Base-by-base conservation (phyloP, 2,888 invertebrate genomes). In the Orchesellides sinensis region DNA sequence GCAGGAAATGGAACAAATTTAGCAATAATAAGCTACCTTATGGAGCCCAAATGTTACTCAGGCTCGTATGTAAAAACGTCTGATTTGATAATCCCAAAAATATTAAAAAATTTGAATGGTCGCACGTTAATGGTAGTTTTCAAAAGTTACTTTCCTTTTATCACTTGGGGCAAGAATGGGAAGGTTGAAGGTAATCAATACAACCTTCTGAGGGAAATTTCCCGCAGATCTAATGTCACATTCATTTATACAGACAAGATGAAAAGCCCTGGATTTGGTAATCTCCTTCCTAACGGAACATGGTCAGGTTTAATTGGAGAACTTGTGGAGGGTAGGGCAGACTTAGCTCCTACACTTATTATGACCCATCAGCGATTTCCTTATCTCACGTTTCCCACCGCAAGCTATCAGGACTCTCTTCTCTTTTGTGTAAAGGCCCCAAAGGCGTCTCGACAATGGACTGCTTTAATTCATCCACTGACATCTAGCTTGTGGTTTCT, bases 281-380 rank as follows among this genome's bases (percentile, higher is more conserved):
- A 35, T 6, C 25, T 21, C 1, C 10, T 25, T 10, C 8, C 1
- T 19, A 75, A 75, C n/a, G 68, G 75, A 12, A 66, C 25, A 21
- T 75, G 75, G 75, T 29, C 66, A 0, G 75, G 75, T 0, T 14
- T 75, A 0, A 54, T 75, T 27, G 75, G 56, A 12, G 68, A 40
- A 14, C 3, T 75, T 17, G 40, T 66, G 0, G 5, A 21, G 17
- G 66, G 68, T 6, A 1, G 25, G 0, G 68, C 68, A 3, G 66
- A 68, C n/a, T 5, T 75, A 6, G 17, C 27, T 0, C 25, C 75
- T 0, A 45, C 45, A 17, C 0, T 66, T 1, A 56, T 23, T 56
- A n/a, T 45, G 14, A 66, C 75, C 3, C 14, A 45, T 8, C 14
- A 54, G 1, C 35, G 75, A 19, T 56, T 27, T 29, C 19, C 40